Percentiles rank a stretch among this genome's conserved stretches.
phyloP scores from a whole-genome alignment of 2,113 vertebrate species.

The Festucalex cinctus region DNA sequence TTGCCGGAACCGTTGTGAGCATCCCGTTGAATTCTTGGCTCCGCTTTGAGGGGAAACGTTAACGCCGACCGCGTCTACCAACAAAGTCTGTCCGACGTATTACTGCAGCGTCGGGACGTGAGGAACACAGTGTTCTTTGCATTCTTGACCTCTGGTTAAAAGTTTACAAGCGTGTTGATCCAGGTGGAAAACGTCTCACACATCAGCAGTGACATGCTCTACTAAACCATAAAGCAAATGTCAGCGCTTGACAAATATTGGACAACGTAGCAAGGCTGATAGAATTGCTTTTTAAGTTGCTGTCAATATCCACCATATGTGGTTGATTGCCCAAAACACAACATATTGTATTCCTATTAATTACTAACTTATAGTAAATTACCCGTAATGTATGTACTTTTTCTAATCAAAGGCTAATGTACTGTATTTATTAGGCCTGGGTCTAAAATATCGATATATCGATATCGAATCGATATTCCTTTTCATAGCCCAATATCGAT shows the following conservation, averaged over 20 bases:
- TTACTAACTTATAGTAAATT: not conserved
- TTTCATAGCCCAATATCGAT: too few relatives aligned
- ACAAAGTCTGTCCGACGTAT: conserved; percentile 21
- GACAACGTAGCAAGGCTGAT: not conserved
- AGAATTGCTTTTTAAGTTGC: not conserved
- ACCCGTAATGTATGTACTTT: too few relatives aligned
- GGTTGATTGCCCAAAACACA: not conserved
- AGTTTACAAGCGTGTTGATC: conserved; percentile 48
- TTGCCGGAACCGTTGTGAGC: not conserved
- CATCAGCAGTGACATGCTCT: conserved; percentile 8
- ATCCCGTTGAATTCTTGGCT: not conserved
- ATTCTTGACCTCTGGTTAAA: conserved; percentile 51
- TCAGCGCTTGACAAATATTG: not conserved
- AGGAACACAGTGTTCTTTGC: conserved; percentile 42
- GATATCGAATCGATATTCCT: too few relatives aligned
- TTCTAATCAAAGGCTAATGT: not conserved
- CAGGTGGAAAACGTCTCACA: conserved; percentile 36
- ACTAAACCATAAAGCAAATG: conserved; percentile 4
- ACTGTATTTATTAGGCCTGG: too few relatives aligned
- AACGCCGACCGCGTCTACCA: not conserved
- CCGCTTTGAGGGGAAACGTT: not conserved
- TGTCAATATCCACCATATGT: not conserved
- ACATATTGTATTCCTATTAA: not conserved
- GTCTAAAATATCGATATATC: too few relatives aligned
- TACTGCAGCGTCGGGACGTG: conserved; percentile 13